Conservation (phyloP, 2,888 invertebrate species). For the Sesia bembeciformis region DNA sequence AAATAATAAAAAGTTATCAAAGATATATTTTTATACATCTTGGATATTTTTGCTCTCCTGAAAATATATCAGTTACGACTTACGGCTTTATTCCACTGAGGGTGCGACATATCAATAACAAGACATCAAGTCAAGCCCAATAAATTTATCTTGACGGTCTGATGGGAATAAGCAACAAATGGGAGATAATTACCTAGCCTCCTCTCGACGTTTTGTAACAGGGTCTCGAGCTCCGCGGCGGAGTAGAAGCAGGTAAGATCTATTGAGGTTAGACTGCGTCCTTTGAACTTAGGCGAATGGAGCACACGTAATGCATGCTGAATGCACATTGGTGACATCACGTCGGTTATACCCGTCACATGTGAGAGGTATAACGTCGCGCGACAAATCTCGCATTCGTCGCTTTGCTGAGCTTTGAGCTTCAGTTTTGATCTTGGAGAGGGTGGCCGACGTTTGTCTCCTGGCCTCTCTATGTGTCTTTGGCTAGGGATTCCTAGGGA, state of each 20-base stretch:
- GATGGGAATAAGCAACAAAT: too few species aligned
- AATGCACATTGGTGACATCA: conserved; percentile 22
- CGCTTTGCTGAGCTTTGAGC: conserved; percentile 24
- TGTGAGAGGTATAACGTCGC: conserved; percentile 88
- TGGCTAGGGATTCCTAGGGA: background rate
- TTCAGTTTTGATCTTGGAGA: background rate
- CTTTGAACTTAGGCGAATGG: conserved; percentile 2
- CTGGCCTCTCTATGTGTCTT: background rate
- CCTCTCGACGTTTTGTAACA: background rate
- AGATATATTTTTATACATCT: too few species aligned
- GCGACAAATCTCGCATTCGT: conserved; percentile 89
- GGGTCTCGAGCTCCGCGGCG: background rate
- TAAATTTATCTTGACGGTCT: too few species aligned
- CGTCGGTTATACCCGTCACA: conserved; percentile 56
- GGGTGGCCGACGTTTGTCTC: background rate
- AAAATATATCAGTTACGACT: too few species aligned
- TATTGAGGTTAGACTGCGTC: background rate
- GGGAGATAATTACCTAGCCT: background rate
- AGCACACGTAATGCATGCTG: conserved; percentile 26
- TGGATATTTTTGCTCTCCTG: too few species aligned
- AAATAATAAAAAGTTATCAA: too few species aligned
- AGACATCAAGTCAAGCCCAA: too few species aligned
- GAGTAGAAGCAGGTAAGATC: background rate
- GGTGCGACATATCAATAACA: too few species aligned
- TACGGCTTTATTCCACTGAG: too few species aligned